phyloP scores from a whole-genome alignment of 2,113 vertebrate species.

The Nerophis ophidion region DNA sequence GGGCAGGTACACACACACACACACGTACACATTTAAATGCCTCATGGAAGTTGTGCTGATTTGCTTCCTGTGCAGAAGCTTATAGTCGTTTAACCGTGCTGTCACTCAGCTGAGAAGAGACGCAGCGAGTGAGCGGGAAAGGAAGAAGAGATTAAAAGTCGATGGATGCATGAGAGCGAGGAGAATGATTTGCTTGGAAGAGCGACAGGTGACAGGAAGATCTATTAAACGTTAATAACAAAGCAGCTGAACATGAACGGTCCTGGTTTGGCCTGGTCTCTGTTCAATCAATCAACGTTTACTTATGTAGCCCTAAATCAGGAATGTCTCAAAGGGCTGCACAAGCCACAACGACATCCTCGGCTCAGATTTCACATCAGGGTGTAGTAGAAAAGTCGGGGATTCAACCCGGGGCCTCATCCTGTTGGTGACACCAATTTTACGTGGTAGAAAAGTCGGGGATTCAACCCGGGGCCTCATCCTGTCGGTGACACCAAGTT shows the following conservation, averaged over 20 bases:
- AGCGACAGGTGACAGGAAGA: not conserved
- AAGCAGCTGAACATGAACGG: constrained; percentile 18
- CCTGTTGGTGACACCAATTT: too few species aligned
- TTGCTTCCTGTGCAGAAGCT: constrained; percentile 37
- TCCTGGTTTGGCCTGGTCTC: constrained; percentile 26
- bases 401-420: too few species aligned
- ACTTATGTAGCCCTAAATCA: too few species aligned
- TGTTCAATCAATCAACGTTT: too few species aligned
- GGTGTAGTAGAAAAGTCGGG: too few species aligned
- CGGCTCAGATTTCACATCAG: too few species aligned
- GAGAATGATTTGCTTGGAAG: constrained; percentile 8
- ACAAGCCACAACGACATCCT: too few species aligned
- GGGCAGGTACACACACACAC: constrained; percentile 7
- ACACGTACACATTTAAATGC: constrained; percentile 1
- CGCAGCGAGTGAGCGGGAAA: constrained; percentile 18
- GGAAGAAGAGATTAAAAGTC: constrained; percentile 42
- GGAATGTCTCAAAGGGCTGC: too few species aligned
- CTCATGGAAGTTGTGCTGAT: not conserved
- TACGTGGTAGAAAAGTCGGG: too few species aligned
- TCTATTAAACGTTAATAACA: not conserved
- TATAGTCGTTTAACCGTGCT: constrained; percentile 46
- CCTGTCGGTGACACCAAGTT: too few species aligned
- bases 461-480: too few species aligned
- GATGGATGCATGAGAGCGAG: constrained; percentile 41
- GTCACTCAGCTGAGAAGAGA: constrained; percentile 43